Percentiles rank a stretch among this genome's conserved stretches.
Evolutionary conservation across 2,113 vertebrate genomes (phyloP).

Genomic region (Hippocampus comes): DNA sequence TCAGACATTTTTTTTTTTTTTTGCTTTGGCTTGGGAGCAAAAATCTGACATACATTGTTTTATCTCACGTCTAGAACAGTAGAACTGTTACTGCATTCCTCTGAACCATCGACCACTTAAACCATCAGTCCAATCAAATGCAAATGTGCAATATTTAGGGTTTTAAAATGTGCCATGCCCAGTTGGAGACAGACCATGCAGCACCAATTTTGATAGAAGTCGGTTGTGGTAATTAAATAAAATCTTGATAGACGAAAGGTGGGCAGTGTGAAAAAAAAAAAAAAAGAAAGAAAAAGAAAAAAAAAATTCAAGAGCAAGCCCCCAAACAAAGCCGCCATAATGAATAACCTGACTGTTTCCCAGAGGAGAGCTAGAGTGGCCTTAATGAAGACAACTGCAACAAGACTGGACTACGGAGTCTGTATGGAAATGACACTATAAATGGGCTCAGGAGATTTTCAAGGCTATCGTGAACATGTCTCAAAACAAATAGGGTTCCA

Average conservation of each 20-base stretch:
- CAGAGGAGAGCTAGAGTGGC: conserved; percentile 37
- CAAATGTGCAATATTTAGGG: conserved; percentile 11
- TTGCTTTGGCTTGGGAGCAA: no score
- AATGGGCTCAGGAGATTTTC: not conserved
- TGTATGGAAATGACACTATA: not conserved
- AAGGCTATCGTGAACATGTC: no score
- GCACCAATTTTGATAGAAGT: conserved; percentile 26
- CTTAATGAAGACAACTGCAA: conserved; percentile 48
- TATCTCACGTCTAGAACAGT: no score
- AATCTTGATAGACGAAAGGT: conserved; percentile 21
- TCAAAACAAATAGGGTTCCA: not conserved
- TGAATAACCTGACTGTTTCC: conserved; percentile 62
- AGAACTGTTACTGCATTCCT: conserved; percentile 4
- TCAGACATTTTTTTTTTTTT: no score
- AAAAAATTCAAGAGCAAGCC: conserved; percentile 16
- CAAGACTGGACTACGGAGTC: not conserved
- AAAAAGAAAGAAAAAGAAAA: no score
- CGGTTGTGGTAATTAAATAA: conserved; percentile 25
- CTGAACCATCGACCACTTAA: not conserved
- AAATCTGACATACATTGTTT: no score
- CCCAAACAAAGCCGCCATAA: conserved; percentile 46
- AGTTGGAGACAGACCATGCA: conserved; percentile 13
- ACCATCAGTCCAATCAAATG: conserved; percentile 20
- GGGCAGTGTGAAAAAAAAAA: conserved; percentile 10
- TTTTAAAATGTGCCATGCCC: conserved; percentile 20